phyloP scores from a whole-genome alignment of 1,140 invertebrate species.

The Thaumatotibia leucotreta region DNA sequence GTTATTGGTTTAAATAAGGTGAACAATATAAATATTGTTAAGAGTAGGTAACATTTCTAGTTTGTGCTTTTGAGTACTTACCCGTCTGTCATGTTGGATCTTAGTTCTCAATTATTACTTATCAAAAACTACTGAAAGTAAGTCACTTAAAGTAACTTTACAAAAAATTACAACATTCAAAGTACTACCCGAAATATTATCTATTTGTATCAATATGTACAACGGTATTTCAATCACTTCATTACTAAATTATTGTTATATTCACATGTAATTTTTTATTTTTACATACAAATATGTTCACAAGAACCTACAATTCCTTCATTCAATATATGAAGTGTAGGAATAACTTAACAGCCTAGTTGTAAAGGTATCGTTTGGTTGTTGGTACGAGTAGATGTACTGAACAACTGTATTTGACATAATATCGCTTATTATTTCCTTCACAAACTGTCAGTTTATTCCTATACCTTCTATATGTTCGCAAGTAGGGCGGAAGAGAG shows the following conservation, averaged over 20 bases:
- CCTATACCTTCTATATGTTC: slow-evolving; percentile 24
- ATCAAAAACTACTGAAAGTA: slow-evolving; percentile 72
- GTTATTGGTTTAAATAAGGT: slow-evolving; percentile 10
- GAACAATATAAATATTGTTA: too few species aligned
- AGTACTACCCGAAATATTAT: slow-evolving; percentile 42
- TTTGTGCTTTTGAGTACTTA: slow-evolving; percentile 1
- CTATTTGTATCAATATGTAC: slow-evolving; percentile 54
- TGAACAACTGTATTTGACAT: neutral
- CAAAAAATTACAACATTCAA: slow-evolving; percentile 67
- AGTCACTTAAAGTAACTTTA: slow-evolving; percentile 63
- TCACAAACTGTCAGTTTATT: slow-evolving; percentile 22
- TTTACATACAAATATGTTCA: slow-evolving; percentile 39
- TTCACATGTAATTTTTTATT: slow-evolving; percentile 48
- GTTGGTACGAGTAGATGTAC: neutral
- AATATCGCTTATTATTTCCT: too few species aligned
- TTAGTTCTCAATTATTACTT: slow-evolving; percentile 66
- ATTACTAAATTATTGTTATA: slow-evolving; percentile 65
- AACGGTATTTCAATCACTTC: slow-evolving; percentile 41
- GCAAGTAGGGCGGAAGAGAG: slow-evolving; percentile 30
- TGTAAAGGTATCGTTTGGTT: neutral
- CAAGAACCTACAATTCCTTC: slow-evolving; percentile 42
- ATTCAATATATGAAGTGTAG: slow-evolving; percentile 27
- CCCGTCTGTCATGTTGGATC: slow-evolving; percentile 47
- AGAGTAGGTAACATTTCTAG: too few species aligned
- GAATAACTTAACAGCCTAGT: slow-evolving; percentile 25